Conservation (phyloP, 2,113 vertebrate genomes). For the Acrocephalus arundinaceus region DNA sequence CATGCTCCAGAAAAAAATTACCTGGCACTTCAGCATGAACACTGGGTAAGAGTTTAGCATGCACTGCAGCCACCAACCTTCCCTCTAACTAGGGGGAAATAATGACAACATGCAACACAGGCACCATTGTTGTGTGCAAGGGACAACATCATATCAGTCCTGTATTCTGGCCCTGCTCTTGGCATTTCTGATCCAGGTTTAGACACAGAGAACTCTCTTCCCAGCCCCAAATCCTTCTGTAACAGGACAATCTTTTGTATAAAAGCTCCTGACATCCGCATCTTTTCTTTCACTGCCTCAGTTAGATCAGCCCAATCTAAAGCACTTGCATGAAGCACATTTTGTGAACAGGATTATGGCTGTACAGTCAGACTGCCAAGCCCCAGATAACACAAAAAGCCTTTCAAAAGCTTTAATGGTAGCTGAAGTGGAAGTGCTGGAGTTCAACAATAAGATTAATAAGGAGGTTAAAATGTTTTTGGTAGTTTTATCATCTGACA, state of each 20-base stretch:
- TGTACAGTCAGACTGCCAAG: slow-evolving; percentile 53
- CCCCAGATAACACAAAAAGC: slow-evolving; percentile 64
- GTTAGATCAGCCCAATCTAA: slow-evolving; percentile 33
- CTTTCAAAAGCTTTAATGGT: slow-evolving; percentile 65
- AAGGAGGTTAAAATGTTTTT: slow-evolving; percentile 57
- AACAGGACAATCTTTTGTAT: slow-evolving; percentile 19
- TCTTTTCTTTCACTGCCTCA: slow-evolving; percentile 20
- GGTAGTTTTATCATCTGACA: slow-evolving; percentile 34
- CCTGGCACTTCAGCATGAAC: not conserved
- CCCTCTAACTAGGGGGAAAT: not conserved
- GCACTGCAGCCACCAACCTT: not conserved
- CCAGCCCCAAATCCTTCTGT: slow-evolving; percentile 1
- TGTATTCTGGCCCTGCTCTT: not conserved
- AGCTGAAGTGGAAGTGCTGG: slow-evolving; percentile 36
- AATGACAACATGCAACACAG: not conserved
- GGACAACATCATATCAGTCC: not conserved
- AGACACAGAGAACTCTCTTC: not conserved
- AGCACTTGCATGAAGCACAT: slow-evolving; percentile 49
- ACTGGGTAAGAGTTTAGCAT: not conserved
- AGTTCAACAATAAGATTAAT: slow-evolving; percentile 47
- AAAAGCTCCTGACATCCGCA: slow-evolving; percentile 12
- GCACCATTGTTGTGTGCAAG: not conserved
- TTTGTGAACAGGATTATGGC: slow-evolving; percentile 63
- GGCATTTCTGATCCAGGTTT: not conserved
- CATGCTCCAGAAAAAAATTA: not conserved